Percentiles rank a stretch among this genome's conserved stretches.
Conservation (phyloP, 2,113 vertebrate species). For the Rhynchomys soricoides region DNA sequence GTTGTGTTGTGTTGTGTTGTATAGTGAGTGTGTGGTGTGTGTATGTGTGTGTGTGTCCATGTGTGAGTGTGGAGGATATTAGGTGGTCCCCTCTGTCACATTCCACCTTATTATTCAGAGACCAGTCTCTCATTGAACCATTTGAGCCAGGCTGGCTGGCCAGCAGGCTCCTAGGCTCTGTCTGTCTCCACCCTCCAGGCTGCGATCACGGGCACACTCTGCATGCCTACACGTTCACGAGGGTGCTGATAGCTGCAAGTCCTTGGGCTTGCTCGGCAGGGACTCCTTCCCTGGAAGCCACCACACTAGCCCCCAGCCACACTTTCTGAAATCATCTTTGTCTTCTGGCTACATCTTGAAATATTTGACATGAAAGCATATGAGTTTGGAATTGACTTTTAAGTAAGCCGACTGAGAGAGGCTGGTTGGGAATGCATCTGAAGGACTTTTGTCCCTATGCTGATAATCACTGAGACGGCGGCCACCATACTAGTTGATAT, state of each 20-base stretch:
- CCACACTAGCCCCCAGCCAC: not conserved
- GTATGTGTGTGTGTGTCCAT: not conserved
- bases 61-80: not conserved
- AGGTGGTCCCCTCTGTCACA: not conserved
- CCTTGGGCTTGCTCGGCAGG: too few species aligned
- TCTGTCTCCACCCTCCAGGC: not conserved
- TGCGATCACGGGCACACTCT: too few species aligned
- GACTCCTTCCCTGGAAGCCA: not conserved
- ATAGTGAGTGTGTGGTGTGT: not conserved
- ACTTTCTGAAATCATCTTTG: not conserved
- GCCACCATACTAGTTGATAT: not conserved
- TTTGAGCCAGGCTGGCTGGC: not conserved
- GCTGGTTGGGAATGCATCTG: not conserved
- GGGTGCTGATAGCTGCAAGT: too few species aligned
- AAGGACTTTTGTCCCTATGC: not conserved
- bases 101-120: not conserved
- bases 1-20: not conserved
- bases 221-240: not conserved
- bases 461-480: not conserved
- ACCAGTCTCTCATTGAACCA: not conserved
- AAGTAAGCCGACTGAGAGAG: not conserved
- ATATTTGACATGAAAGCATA: not conserved
- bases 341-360: not conserved
- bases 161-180: not conserved
- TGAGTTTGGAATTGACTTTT: not conserved